These are phyloP conservation scores for Leptinotarsa defecta DNA, from an alignment of 1,140 invertebrate species.

Conservation along the genomic window DNA sequence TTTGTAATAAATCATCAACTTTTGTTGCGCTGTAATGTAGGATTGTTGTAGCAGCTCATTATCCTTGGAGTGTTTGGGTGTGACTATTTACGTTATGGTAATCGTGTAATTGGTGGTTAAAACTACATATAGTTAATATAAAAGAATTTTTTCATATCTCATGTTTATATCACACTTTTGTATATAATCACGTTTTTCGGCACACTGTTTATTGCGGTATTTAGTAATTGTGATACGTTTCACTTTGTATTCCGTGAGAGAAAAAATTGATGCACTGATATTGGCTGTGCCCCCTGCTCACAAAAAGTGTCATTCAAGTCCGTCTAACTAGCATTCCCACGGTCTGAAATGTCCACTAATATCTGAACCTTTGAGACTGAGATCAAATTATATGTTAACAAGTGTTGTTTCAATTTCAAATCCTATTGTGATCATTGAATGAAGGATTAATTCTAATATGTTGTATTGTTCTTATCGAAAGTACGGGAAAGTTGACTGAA, in stretches of 20 bases:
- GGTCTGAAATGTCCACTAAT: neutral
- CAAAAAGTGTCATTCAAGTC: too few relatives aligned
- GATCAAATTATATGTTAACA: neutral
- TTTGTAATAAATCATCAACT: slow-evolving; percentile 20
- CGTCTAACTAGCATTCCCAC: neutral
- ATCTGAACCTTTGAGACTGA: neutral
- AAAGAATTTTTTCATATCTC: too few relatives aligned
- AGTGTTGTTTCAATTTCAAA: neutral
- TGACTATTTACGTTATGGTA: too few relatives aligned
- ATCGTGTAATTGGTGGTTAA: too few relatives aligned
- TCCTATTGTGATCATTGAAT: neutral
- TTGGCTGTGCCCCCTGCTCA: too few relatives aligned
- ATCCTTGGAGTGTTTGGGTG: neutral
- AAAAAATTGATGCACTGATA: too few relatives aligned
- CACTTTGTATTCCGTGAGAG: too few relatives aligned
- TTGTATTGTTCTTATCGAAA: neutral
- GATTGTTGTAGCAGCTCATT: neutral
- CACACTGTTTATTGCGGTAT: too few relatives aligned
- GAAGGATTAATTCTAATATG: neutral
- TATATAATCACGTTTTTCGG: too few relatives aligned
- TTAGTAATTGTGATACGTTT: too few relatives aligned
- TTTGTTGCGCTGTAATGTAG: neutral
- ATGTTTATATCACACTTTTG: too few relatives aligned
- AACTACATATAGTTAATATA: too few relatives aligned
- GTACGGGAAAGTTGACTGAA: neutral